A percentile compares a stretch with the other conserved stretches of the same genome.
Evolutionary conservation across 1,140 invertebrate genomes (phyloP).

Genomic region (Platyscapa corneri): DNA sequence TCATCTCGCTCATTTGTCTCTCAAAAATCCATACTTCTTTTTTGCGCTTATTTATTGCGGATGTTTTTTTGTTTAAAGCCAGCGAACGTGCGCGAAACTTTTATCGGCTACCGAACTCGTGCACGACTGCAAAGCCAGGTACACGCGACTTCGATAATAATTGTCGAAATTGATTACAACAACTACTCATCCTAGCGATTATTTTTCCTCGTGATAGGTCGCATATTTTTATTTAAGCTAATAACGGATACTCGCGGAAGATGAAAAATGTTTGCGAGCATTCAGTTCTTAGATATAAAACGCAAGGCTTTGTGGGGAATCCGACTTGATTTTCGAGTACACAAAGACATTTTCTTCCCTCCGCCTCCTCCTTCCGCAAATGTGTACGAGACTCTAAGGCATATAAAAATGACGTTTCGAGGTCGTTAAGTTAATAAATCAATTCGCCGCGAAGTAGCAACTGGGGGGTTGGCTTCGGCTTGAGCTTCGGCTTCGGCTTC

Average conservation of each 20-base stretch:
- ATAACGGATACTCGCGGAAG: background rate
- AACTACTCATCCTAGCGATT: too few relatives aligned
- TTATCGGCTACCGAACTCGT: background rate
- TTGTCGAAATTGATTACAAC: too few relatives aligned
- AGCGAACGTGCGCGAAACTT: background rate
- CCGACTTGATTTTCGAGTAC: background rate
- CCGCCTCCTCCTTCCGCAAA: background rate
- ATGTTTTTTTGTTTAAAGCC: too few relatives aligned
- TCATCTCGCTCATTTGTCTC: background rate
- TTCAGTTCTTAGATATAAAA: background rate
- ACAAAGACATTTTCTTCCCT: background rate
- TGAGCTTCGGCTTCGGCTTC: too few relatives aligned
- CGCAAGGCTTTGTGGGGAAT: background rate
- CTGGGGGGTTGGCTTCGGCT: constrained; percentile 54
- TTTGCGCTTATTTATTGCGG: too few relatives aligned
- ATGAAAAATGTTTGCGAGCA: background rate
- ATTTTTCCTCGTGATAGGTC: too few relatives aligned
- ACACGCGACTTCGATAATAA: too few relatives aligned
- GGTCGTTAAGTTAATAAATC: constrained; percentile 69
- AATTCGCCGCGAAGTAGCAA: constrained; percentile 62
- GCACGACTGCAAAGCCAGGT: too few relatives aligned
- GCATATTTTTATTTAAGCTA: background rate
- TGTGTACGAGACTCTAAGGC: background rate
- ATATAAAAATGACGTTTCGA: background rate
- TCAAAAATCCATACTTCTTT: too few relatives aligned